phyloP scores from a whole-genome alignment of 2,797 vertebrate genomes.

The Falco naumanni region DNA sequence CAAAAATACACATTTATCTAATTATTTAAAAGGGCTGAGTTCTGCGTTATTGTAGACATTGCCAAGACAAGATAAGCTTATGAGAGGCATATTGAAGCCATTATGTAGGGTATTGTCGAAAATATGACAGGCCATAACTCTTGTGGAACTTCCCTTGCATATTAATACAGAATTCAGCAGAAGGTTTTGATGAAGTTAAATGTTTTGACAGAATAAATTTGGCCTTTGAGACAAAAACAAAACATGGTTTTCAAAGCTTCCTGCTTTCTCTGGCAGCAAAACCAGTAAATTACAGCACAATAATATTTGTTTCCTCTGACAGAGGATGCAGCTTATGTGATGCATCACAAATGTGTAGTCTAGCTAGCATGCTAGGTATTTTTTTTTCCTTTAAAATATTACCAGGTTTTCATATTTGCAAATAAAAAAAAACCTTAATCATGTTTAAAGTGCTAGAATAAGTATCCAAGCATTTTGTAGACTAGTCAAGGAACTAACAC shows the following conservation, averaged over 20 bases:
- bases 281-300: background rate
- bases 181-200: conserved; percentile 58
- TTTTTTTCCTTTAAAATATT: background rate
- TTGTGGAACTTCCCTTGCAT: conserved; percentile 41
- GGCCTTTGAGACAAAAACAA: conserved; percentile 36
- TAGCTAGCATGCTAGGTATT: background rate
- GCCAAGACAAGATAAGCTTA: conserved; percentile 48
- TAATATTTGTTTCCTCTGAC: conserved; percentile 14
- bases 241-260: background rate
- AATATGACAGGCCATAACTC: conserved; percentile 65
- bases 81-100: conserved; percentile 54
- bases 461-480: background rate
- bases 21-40: conserved; percentile 53
- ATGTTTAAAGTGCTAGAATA: background rate
- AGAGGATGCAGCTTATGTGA: background rate
- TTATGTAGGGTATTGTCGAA: conserved; percentile 58
- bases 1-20: conserved; percentile 50
- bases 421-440: background rate
- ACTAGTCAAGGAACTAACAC: background rate
- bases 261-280: background rate
- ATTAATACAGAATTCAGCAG: conserved; percentile 40
- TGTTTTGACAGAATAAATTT: conserved; percentile 54
- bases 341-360: background rate
- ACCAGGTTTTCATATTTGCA: background rate
- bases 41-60: conserved; percentile 26